Evolutionary conservation across 2,888 invertebrate species (phyloP).

Genomic region (Latrodectus hesperus): DNA sequence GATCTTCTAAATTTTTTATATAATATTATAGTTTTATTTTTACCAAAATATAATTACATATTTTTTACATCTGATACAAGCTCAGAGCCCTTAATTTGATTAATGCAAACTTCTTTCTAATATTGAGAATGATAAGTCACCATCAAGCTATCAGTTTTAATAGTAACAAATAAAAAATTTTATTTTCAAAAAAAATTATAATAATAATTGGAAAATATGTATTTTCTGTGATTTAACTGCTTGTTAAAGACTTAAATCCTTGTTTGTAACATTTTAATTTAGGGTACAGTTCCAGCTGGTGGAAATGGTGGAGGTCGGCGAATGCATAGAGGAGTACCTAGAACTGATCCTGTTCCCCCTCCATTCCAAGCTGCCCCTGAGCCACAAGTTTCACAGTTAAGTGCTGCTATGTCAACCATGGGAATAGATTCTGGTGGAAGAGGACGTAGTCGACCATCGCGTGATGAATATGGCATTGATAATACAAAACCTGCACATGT

Average conservation of each 20-base stretch:
- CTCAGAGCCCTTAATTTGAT: too few relatives aligned
- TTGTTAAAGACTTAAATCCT: neutral
- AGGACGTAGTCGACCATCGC: constrained; percentile 30
- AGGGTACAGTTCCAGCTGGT: constrained; percentile 23
- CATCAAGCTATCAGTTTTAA: too few relatives aligned
- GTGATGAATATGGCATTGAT: constrained; percentile 35
- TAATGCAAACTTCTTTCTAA: too few relatives aligned
- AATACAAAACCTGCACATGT: constrained; percentile 18
- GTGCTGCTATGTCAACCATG: constrained; percentile 27
- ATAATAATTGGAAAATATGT: too few relatives aligned
- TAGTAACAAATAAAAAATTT: too few relatives aligned
- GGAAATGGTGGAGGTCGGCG: constrained; percentile 29
- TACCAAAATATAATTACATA: too few relatives aligned
- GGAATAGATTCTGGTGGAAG: constrained; percentile 27
- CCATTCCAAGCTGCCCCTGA: neutral
- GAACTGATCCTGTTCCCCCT: constrained; percentile 27
- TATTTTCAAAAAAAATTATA: too few relatives aligned
- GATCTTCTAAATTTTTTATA: too few relatives aligned
- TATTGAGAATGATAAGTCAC: too few relatives aligned
- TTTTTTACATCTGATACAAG: too few relatives aligned
- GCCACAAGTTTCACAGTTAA: constrained; percentile 1
- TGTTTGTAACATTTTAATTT: neutral
- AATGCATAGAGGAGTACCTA: constrained; percentile 45
- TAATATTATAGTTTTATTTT: too few relatives aligned
- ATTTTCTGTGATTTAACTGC: too few relatives aligned